Conservation (phyloP, 2,113 vertebrate genomes). For the Phrynosoma platyrhinos region DNA sequence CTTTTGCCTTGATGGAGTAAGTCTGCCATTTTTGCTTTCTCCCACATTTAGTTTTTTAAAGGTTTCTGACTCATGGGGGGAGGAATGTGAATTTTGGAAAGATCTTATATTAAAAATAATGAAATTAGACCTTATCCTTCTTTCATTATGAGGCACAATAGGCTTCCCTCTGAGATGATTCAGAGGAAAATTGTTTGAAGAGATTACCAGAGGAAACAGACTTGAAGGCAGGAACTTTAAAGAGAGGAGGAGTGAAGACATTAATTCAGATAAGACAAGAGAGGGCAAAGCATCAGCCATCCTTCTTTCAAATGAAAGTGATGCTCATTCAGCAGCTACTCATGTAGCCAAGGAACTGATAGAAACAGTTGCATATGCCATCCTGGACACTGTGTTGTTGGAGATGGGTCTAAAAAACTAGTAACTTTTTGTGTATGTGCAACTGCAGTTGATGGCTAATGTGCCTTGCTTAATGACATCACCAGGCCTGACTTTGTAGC, state of each 20-base stretch:
- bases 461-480: too few species aligned
- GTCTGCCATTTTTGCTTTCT: not conserved
- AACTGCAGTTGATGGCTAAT: too few species aligned
- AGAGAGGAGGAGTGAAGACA: not conserved
- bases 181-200: not conserved
- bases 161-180: not conserved
- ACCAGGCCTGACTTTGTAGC: too few species aligned
- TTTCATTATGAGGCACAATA: not conserved
- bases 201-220: not conserved
- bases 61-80: not conserved
- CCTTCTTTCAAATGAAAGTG: not conserved
- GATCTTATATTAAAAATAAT: not conserved
- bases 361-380: not conserved
- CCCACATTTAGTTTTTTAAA: too few species aligned
- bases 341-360: not conserved
- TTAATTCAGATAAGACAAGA: not conserved
- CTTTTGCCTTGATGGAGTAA: not conserved
- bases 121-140: too few species aligned
- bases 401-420: not conserved
- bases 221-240: not conserved
- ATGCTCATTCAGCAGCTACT: not conserved
- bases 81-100: not conserved
- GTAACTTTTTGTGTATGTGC: not conserved
- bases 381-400: not conserved
- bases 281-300: not conserved